phyloP scores from a whole-genome alignment of 2,113 vertebrate species.

The Athene cunicularia region DNA sequence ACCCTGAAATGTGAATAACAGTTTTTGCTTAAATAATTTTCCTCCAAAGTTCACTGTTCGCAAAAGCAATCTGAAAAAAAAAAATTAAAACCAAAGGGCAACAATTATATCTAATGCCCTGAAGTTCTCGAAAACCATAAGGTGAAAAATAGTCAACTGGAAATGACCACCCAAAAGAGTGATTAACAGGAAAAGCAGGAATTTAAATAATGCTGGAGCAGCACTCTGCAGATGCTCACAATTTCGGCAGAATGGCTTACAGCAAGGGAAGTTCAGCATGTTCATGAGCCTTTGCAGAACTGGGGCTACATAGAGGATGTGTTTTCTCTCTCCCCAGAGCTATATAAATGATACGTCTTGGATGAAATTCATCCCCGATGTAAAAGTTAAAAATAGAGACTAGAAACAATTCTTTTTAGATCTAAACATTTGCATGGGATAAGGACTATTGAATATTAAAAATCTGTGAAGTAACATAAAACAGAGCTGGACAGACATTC shows the following conservation, averaged over 20 bases:
- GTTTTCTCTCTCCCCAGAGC: slow-evolving; percentile 33
- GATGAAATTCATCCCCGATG: slow-evolving; percentile 55
- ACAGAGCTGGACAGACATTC: slow-evolving; percentile 41
- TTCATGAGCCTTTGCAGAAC: neutral
- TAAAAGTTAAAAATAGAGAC: slow-evolving; percentile 62
- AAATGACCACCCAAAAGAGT: neutral
- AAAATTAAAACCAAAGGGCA: neutral
- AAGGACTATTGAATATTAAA: slow-evolving; percentile 67
- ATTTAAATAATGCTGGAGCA: slow-evolving; percentile 22
- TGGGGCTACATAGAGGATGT: neutral
- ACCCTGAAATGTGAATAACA: neutral
- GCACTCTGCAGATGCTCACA: neutral
- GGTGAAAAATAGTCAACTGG: neutral
- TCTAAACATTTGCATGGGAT: slow-evolving; percentile 49
- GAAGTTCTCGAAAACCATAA: neutral
- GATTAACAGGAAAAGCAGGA: slow-evolving; percentile 32
- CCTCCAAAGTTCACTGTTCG: neutral
- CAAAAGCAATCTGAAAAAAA: neutral
- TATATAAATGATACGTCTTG: slow-evolving; percentile 47
- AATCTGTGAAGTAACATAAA: slow-evolving; percentile 69
- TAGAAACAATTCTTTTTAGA: slow-evolving; percentile 54
- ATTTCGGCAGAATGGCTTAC: neutral
- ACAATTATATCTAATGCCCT: neutral
- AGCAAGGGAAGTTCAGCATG: neutral
- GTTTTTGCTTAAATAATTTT: neutral